Evolutionary conservation across 2,797 vertebrate genomes (phyloP), one percentile per base, ranked within the genome.

Genomic region (Smutsia gigantea): DNA sequence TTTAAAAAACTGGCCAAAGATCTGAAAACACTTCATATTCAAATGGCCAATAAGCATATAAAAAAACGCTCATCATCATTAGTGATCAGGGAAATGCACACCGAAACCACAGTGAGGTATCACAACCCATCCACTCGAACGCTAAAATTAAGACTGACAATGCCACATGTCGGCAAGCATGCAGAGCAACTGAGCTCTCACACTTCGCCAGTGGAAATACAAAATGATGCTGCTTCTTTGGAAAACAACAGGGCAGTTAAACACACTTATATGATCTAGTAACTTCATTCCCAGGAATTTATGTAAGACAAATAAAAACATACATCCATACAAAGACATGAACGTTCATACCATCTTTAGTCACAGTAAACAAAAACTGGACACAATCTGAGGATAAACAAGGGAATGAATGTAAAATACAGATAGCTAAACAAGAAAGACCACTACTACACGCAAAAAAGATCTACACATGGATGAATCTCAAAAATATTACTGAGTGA

Each of bases 71-170:
- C 34, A 3, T 57, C 31, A n/a, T 2, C 37, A 13, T 4, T 3
- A 37, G 59, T 74, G 61, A n/a, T 10, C 63, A 78, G n/a, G 55
- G 78, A 89, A 68, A 59, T 0, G 31, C 51, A 61, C 0, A 27
- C 7, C 7, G 14, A 23, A 77, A 11, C 59, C 34, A 51, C 11
- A 14, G 37, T 1, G 39, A 51, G 10, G 5, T 0, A 10, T 29
- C 69, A 17, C 7, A 23, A 0, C 4, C 68, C 31, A 9, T 0
- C 17, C 29, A 29, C 66, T 1, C 4, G 15, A 31, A 6, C 0
- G 49, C 81, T 74, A 25, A 51, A 42, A 18, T 1, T 3, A 53
- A 75, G 90, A 25, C 39, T 0, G 63, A 14, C 63, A 4, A 0
- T 0, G 19, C n/a, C 71, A 4, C 3, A 29, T 0, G 27, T 5